Conservation (phyloP, 2,113 vertebrate genomes). For the Brevimyrus niger region DNA sequence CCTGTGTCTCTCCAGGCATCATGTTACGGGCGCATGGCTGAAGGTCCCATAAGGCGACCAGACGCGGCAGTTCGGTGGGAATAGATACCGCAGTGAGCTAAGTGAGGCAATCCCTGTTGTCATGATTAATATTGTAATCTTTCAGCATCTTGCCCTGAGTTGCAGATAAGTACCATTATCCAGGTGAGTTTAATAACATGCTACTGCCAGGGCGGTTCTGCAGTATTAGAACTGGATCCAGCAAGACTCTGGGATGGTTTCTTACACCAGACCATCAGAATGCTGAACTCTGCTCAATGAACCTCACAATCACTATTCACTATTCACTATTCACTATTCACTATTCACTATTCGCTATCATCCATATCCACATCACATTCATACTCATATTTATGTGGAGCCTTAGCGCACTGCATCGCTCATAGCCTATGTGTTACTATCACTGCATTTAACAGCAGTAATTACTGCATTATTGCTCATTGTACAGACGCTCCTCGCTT, state of each 20-base stretch:
- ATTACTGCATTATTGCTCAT: neutral
- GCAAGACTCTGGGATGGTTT: neutral
- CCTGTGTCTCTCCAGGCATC: neutral
- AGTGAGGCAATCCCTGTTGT: neutral
- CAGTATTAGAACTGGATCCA: neutral
- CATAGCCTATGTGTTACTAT: neutral
- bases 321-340: too few relatives aligned
- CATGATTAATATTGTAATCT: neutral
- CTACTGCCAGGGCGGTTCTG: neutral
- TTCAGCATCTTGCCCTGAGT: neutral
- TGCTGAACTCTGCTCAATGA: neutral
- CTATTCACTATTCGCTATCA: neutral
- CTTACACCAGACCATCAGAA: neutral
- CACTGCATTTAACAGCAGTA: neutral
- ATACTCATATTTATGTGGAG: neutral
- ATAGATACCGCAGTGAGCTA: neutral
- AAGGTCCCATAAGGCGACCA: slow-evolving; percentile 3
- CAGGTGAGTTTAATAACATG: neutral
- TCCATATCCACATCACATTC: neutral
- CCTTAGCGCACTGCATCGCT: neutral
- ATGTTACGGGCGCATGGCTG: neutral
- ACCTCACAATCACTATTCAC: neutral
- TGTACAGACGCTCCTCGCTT: neutral
- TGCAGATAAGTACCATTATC: neutral
- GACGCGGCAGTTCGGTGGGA: neutral